Percentiles rank a stretch among this genome's conserved stretches.
These are phyloP conservation scores for Lampris incognitus DNA, from an alignment of 2,113 vertebrate species.

Conservation along the genomic window DNA sequence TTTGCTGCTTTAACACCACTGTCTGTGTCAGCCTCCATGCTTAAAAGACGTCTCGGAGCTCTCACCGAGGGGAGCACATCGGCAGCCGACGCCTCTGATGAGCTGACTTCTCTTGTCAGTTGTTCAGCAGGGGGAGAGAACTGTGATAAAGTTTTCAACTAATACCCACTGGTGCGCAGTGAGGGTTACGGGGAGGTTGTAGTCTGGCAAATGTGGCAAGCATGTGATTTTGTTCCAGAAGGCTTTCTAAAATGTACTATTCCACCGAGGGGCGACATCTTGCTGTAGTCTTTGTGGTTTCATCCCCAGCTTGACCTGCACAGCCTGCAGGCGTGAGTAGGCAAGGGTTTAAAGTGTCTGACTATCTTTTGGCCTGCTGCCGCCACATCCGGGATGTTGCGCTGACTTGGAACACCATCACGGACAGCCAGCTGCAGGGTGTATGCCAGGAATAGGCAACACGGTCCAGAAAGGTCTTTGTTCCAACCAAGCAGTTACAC, in stretches of 20 bases:
- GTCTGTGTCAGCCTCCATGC: slow-evolving; percentile 17
- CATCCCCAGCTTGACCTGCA: slow-evolving; percentile 7
- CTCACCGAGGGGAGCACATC: slow-evolving; percentile 16
- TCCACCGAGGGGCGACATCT: slow-evolving; percentile 14
- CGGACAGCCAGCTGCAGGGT: slow-evolving; percentile 24
- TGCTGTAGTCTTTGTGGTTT: slow-evolving; percentile 12
- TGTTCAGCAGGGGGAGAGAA: slow-evolving; percentile 24
- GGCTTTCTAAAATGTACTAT: slow-evolving; percentile 24
- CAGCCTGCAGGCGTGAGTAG: slow-evolving; percentile 9
- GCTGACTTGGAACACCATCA: slow-evolving; percentile 1
- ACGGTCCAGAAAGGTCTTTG: no score
- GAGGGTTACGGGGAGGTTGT: slow-evolving; percentile 26
- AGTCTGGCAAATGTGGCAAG: slow-evolving; percentile 11
- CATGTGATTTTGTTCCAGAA: slow-evolving; percentile 17
- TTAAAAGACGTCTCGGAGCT: slow-evolving; percentile 11
- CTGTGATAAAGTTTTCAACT: slow-evolving; percentile 19
- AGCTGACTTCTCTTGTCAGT: slow-evolving; percentile 8
- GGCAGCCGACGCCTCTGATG: background rate
- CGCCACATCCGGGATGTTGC: background rate
- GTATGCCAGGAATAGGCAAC: background rate
- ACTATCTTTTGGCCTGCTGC: slow-evolving; percentile 5
- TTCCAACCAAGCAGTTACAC: no score
- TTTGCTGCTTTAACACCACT: slow-evolving; percentile 12
- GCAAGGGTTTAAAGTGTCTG: slow-evolving; percentile 14
- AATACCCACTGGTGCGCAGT: slow-evolving; percentile 21